phyloP scores from a whole-genome alignment of 2,113 vertebrate species.

The Propithecus coquereli region DNA sequence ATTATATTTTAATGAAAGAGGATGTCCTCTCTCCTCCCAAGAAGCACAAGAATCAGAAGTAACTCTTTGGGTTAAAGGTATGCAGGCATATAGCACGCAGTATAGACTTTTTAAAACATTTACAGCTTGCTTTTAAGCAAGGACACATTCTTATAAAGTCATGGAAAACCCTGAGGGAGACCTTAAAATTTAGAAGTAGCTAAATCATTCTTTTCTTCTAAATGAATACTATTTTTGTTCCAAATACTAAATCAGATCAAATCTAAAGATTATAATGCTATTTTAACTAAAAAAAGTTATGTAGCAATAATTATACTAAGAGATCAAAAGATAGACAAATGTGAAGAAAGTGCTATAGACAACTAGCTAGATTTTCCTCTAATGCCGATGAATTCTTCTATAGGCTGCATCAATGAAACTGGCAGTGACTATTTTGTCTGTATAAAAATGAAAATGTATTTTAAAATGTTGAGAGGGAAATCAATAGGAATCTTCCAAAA shows the following conservation, averaged over 20 bases:
- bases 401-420: constrained; percentile 62
- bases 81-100: background rate
- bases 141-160: constrained; percentile 8
- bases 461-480: constrained; percentile 62
- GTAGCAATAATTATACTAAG: background rate
- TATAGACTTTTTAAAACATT: background rate
- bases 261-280: constrained; percentile 15
- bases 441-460: constrained; percentile 67
- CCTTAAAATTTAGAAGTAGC: constrained; percentile 45
- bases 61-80: background rate
- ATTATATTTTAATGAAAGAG: no score
- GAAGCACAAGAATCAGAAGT: background rate
- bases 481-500: constrained; percentile 32
- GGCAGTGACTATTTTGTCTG: constrained; percentile 33
- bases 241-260: constrained; percentile 62
- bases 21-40: no score
- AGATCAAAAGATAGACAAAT: constrained; percentile 45
- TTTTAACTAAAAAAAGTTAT: constrained; percentile 60
- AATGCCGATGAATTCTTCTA: constrained; percentile 44
- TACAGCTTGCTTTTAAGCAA: constrained; percentile 43
- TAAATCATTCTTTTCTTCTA: constrained; percentile 56
- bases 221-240: constrained; percentile 26
- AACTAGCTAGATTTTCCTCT: background rate
- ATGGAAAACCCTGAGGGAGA: constrained; percentile 39
- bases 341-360: constrained; percentile 56